Percentiles rank a stretch among this genome's conserved stretches.
These are phyloP conservation scores for Synergus japonicus DNA, from an alignment of 2,888 invertebrate genomes.

Conservation along the genomic window DNA sequence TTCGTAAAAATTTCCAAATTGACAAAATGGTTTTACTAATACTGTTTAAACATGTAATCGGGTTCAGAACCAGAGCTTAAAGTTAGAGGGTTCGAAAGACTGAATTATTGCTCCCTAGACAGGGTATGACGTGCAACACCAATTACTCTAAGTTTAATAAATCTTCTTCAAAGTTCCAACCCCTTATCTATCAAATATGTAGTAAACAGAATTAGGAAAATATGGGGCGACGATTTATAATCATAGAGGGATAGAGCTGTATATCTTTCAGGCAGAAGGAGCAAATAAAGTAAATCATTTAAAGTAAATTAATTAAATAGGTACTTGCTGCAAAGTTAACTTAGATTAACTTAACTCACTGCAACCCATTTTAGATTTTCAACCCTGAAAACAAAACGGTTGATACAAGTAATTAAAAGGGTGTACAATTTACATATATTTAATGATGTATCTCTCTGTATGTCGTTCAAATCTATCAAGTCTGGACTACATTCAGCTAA, in stretches of 20 bases:
- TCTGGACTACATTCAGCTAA: not conserved
- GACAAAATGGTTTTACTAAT: not conserved
- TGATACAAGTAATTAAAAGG: too few relatives aligned
- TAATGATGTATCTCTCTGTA: conserved; percentile 1
- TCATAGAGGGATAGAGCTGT: not conserved
- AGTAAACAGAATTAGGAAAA: conserved; percentile 4
- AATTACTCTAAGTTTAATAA: conserved; percentile 24
- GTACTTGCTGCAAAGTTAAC: too few relatives aligned
- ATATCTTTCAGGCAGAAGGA: not conserved
- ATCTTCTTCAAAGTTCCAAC: conserved; percentile 13
- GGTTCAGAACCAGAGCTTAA: not conserved
- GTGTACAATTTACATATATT: too few relatives aligned
- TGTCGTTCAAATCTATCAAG: not conserved
- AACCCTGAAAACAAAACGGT: not conserved
- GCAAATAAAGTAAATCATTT: too few relatives aligned
- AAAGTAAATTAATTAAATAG: too few relatives aligned
- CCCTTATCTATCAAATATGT: not conserved
- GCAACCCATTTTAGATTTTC: not conserved
- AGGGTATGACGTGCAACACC: not conserved
- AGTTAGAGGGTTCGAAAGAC: not conserved
- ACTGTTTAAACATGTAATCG: not conserved
- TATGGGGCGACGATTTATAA: not conserved
- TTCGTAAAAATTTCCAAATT: not conserved
- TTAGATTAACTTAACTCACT: not conserved
- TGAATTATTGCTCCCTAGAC: conserved; percentile 10